Evolutionary conservation across 2,888 invertebrate species (phyloP).

Genomic region (Erebia ligea): DNA sequence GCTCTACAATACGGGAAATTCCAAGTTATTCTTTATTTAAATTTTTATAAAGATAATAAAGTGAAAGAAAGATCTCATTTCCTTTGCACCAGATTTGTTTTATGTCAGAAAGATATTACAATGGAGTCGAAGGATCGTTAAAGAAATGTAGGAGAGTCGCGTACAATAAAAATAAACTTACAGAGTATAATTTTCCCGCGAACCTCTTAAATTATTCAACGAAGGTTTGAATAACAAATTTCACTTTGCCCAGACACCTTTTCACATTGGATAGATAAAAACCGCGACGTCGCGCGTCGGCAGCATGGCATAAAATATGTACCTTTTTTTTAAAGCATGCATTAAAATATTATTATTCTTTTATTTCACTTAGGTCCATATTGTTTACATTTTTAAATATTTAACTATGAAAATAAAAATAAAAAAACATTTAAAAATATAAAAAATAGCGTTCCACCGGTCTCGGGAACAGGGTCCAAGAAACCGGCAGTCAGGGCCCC

Average conservation of each 20-base stretch:
- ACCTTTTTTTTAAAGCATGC: too few relatives aligned
- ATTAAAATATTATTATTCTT: too few relatives aligned
- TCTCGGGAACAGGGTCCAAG: too few relatives aligned
- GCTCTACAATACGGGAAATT: not conserved
- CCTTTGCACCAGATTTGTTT: conserved; percentile 5
- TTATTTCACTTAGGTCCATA: too few relatives aligned
- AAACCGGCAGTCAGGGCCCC: too few relatives aligned
- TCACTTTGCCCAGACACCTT: conserved; percentile 17
- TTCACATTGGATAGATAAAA: not conserved
- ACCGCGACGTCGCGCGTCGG: not conserved
- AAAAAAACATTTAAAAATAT: too few relatives aligned
- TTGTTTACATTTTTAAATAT: too few relatives aligned
- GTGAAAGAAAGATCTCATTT: conserved; percentile 8
- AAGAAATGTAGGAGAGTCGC: conserved; percentile 1
- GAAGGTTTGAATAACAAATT: conserved; percentile 42
- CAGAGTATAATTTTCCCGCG: conserved; percentile 11
- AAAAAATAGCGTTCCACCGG: too few relatives aligned
- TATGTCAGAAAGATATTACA: conserved; percentile 5
- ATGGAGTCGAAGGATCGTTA: conserved; percentile 12
- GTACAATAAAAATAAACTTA: conserved; percentile 1
- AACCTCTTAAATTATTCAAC: conserved; percentile 42
- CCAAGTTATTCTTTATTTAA: not conserved
- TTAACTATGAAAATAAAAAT: too few relatives aligned
- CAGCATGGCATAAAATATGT: not conserved
- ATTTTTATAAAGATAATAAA: not conserved